phyloP scores from a whole-genome alignment of 2,888 invertebrate genomes.

The Cheilosia impressa region DNA sequence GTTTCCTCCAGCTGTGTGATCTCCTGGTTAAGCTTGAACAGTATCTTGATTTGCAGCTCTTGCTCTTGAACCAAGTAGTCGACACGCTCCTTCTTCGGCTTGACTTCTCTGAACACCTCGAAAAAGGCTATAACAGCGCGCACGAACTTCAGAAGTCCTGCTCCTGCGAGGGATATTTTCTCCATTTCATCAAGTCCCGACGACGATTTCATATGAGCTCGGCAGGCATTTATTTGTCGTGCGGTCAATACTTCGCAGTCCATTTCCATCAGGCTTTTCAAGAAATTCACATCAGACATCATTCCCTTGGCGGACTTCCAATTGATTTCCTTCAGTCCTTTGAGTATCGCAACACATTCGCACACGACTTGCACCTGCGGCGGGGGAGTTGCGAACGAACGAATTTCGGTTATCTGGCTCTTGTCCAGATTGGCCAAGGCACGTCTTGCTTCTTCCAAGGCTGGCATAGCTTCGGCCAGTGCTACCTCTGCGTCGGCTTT shows the following conservation, averaged over 20 bases:
- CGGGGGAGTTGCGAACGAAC: constrained; percentile 96
- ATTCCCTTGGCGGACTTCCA: constrained; percentile 96
- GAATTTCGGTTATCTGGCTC: constrained; percentile 95
- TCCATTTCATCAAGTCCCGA: constrained; percentile 93
- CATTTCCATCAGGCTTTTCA: constrained; percentile 92
- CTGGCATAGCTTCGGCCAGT: constrained; percentile 92
- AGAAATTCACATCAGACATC: constrained; percentile 95
- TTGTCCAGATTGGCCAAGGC: constrained; percentile 94
- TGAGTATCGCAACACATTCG: constrained; percentile 94
- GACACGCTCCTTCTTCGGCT: constrained; percentile 93
- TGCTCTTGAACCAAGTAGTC: constrained; percentile 90
- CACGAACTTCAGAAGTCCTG: constrained; percentile 93
- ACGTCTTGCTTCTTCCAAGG: constrained; percentile 90
- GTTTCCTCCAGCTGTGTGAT: constrained; percentile 89
- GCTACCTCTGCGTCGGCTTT: constrained; percentile 93
- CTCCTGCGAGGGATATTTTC: constrained; percentile 93
- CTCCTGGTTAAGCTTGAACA: constrained; percentile 91
- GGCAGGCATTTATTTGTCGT: constrained; percentile 88
- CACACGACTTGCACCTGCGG: constrained; percentile 95
- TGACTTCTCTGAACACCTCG: constrained; percentile 92
- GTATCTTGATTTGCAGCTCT: constrained; percentile 85
- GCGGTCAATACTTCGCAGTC: constrained; percentile 91
- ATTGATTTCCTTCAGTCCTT: constrained; percentile 92
- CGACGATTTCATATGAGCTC: constrained; percentile 88
- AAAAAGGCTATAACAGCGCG: constrained; percentile 95